Evolutionary conservation across 1,140 invertebrate genomes (phyloP), one percentile per base, ranked within the genome.

Genomic region (Hirudo medicinalis): DNA sequence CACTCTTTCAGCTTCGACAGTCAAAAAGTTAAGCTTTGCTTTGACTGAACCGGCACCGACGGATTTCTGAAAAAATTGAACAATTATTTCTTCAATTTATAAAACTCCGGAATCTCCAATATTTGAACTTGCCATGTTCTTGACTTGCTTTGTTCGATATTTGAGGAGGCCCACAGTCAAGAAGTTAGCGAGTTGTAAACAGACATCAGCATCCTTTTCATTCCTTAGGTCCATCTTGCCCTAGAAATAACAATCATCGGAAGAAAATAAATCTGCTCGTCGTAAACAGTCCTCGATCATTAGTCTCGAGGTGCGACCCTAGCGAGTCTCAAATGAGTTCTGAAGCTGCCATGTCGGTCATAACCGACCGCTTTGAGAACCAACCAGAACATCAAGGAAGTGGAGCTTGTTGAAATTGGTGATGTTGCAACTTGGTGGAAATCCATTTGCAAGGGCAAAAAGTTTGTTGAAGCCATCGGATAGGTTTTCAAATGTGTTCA

Each of bases 101-200:
- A 15, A 49, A 49, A 49, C 32, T 36, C 32, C 32, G 6, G 43
- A 15, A 13, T 49, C 15, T 49, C 43, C 43, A 49, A 11, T 13
- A 49, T 15, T 49, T 49, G 11, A 49, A 49, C 43, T 49, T 17
- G 19, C 57, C 57, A 63, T 22, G 57, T 63, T 63, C 11, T 63
- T 63, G 57, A 63, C 29, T 13, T 22, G 29, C 29, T 32, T 63
- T 32, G 29, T 63, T 32, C 57, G 22, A 32, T 63, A 63, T 20
- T 63, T 63, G 29, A 63, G 57, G 29, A 63, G 57, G 29, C 57
- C 2, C 11, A 63, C 22, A 13, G 57, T 63, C 22, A 63, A 32
- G 11, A 32, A 63, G 57, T 63, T 63, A 20, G 57, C 57, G 8
- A 63, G 57, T 63, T 32, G 57, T 32, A 63, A 63, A 15, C 57